Base-by-base conservation (phyloP, 2,113 vertebrate species). In the Electrona antarctica region DNA sequence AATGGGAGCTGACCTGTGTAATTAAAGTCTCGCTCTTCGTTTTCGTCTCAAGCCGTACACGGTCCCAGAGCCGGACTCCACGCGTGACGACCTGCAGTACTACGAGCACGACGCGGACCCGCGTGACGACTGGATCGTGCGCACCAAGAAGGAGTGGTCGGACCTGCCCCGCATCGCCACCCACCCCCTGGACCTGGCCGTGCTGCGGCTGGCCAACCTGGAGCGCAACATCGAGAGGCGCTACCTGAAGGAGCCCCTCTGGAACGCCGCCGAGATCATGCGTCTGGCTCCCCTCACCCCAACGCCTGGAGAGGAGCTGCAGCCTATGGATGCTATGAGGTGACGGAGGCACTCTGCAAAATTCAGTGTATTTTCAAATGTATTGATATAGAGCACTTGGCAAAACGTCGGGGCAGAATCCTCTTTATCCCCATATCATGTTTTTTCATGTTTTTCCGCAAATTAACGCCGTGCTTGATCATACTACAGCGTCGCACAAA, bases 211-310 rank as follows among this genome's bases (percentile, higher is more conserved):
- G 10, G 87, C 94, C 1, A 95, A 94, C 7, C 93, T 99, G 7
- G 97, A 99, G 89, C 93, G 93, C 29, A 97, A 98, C 78, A 92
- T 99, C 3, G 97, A 99, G 79, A 91, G 97, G 0, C 95, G 96
- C 13, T 99, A 98, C 85, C 92, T 99, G 21, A 96, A 95, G 90
- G 96, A 98, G 74, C 97, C 97, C 0, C 95, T 99, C 1, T 98
- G 97, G 96, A 92, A 95, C 1, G 87, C 93, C 1, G 92, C 95
- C 0, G 96, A 98, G 69, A 96, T 97, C 78, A 94, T 97, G 87
- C 96, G 95, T 8, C 93, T 93, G 0, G 91, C 95, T 1, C 93
- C 94, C 3, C 90, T 93, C 58, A 92, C 92, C 0, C 90, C 91
- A 0, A 87, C 89, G 0, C 90, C 91, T 0, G 92, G 91, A 47